Base-by-base conservation (phyloP, 2,888 invertebrate genomes). In the Malthinus seriepunctatus region DNA sequence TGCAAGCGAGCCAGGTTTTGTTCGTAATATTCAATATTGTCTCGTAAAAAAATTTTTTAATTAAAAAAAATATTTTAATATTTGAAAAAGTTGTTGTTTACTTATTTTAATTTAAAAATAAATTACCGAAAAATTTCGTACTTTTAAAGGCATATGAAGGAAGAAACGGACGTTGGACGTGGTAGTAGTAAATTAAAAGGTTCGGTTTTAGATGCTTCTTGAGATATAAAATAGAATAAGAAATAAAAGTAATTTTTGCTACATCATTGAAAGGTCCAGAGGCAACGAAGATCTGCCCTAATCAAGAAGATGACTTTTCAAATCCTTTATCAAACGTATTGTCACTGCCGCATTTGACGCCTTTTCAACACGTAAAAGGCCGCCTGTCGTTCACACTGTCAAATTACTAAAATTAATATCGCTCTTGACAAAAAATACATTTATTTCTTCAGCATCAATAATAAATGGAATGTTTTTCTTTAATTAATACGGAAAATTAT, bases 291-390 rank as follows among this genome's bases (percentile, higher is more conserved):
- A 76, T 77, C 73, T 74, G 72, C 75, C 76, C 76, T 77, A 78
- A 78, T 78, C 77, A 78, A 78, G 74, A 69, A 68, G 75, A 78
- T 78, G 78, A 78, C 77, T 71, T 59, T 65, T 69, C 64, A 65
- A 75, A 68, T 67, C 67, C 65, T 69, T 68, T 71, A 68, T 71
- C 75, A 72, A 71, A 73, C 74, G 75, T 23, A 23, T 78, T 77
- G 77, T 78, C 78, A 77, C 74, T 76, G 75, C 70, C 72, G 67
- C 67, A 64, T 73, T 73, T 71, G 70, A 68, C 68, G 67, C 68
- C 67, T 67, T 68, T 68, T 69, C 68, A 67, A 62, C 50, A 59
- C 51, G 59, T 61, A 62, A 63, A 63, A 63, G 57, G 67, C 68
- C 69, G 74, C 70, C 71, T 72, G 72, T 74, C 71, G 70, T 68